Base-by-base conservation (phyloP, 2,113 vertebrate genomes). In the Camelus bactrianus region DNA sequence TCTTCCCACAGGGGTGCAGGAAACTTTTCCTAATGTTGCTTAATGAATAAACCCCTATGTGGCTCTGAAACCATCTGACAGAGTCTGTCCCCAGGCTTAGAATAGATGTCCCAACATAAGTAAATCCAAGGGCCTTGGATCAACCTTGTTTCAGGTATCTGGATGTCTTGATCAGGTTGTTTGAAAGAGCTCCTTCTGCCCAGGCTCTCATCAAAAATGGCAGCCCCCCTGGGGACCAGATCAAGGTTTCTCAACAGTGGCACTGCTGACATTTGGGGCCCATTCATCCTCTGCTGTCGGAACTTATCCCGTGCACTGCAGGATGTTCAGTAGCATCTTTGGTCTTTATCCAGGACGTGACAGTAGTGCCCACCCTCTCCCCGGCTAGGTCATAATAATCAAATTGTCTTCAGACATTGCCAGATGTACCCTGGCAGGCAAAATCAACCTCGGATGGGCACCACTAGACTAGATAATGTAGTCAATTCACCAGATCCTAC, bases 11-110 rank as follows among this genome's bases (percentile, higher is more conserved):
- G 19, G 5, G 54, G 52, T 50, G 8, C 17, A 62, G 54, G 38
- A 93, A 94, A 93, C 16, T 30, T 94, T 54, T 79, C 22, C 95
- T 75, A 62, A 54, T 96, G 26, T 70, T 95, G 9, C 35, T 91
- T 84, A 94, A 62, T 87, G 46, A 83, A 13, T 70, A 93, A 93
- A 79, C 86, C 62, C 20, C 77, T 20, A 6, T 16, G 12, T 58
- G 56, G 50, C 75, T 89, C 90, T 64, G 91, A 92, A 83, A 90
- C 13, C 20, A 86, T 38, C 58, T 65, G 32, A 73, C 54, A 24
- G 58, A 75, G 26, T 67, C 79, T 77, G n/a, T 92, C 22, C 79
- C 28, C 48, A 73, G 24, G 24, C 73, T 89, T 93, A 58, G 70
- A 91, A 88, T 28, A 90, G 32, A 83, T 52, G 4, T 30, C 69